Conservation (phyloP, 2,113 vertebrate genomes). For the Melanerpes aurifrons region DNA sequence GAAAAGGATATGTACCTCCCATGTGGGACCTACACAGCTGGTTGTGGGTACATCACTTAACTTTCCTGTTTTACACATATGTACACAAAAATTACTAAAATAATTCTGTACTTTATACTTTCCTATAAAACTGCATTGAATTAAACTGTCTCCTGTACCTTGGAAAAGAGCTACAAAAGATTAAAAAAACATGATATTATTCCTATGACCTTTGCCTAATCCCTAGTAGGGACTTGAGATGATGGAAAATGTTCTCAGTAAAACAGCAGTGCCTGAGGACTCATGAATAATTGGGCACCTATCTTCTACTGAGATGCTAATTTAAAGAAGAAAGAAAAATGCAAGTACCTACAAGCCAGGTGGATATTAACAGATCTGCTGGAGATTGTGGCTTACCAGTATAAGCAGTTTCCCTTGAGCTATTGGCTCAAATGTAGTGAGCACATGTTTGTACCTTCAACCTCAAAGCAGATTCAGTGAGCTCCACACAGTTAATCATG, state of each 20-base stretch:
- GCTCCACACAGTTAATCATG: neutral
- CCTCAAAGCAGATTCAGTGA: neutral
- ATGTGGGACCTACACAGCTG: neutral
- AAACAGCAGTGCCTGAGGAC: neutral
- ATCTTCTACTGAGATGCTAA: neutral
- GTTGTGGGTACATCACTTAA: neutral
- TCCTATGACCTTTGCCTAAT: neutral
- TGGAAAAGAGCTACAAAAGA: neutral
- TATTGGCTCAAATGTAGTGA: neutral
- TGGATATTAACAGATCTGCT: neutral
- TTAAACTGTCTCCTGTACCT: neutral
- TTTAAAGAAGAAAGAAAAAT: neutral
- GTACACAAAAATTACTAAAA: neutral
- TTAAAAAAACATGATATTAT: neutral
- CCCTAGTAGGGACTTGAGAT: neutral
- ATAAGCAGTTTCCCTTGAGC: neutral
- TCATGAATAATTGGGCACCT: neutral
- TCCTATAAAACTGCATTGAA: neutral
- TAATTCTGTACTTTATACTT: neutral
- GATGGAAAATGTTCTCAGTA: neutral
- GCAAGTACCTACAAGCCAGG: neutral
- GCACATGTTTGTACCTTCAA: neutral
- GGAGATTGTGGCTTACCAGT: neutral
- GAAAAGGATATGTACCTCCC: neutral
- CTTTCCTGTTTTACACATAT: neutral